Base-by-base conservation (phyloP, 2,888 invertebrate genomes). In the Galerucella calmariensis region DNA sequence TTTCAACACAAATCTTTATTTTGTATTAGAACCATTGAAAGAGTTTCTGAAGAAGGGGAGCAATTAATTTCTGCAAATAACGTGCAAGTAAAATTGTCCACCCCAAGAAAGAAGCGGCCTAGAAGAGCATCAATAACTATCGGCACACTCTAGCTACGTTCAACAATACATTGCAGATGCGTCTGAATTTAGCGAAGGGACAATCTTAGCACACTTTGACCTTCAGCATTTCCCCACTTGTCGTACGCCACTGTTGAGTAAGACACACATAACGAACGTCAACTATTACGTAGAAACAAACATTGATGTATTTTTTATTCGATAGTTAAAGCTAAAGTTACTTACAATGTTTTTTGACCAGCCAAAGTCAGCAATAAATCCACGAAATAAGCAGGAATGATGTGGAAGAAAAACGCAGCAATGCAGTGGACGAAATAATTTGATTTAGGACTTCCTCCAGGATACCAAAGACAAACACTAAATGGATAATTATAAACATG, bases 291-390 rank as follows among this genome's bases (percentile, higher is more conserved):
- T 67, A 27, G 27, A 27, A 27, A 4, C 27, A 27, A 27, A 27
- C 27, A 27, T 27, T 27, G 27, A 27, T 27, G 27, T 4, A 27
- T 27, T 27, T 20, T 20, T 20, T 20, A 20, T 0, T 20, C 20
- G 20, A 20, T 20, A 20, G 27, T 27, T 27, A 27, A 27, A 27
- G 4, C 2, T 27, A 27, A 27, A 3, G 27, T 3, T 27, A 78
- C 93, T 92, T 87, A 95, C 95, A 94, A 96, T 79, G 92, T 94
- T 87, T 93, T 94, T 81, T 92, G 91, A 4, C 94, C 91, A 67
- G 92, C 89, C 27, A 95, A 73, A 14, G 91, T 85, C 81, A 95
- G 86, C 12, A 94, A 79, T 10, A 92, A 87, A 82, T 96, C 96
- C 6, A 95, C 90, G 41, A 95, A 87, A 80, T 94, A 94, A 0